Evolutionary conservation across 2,797 vertebrate genomes (phyloP), one percentile per base, ranked within the genome.

Genomic region (Anguilla pacifica): DNA sequence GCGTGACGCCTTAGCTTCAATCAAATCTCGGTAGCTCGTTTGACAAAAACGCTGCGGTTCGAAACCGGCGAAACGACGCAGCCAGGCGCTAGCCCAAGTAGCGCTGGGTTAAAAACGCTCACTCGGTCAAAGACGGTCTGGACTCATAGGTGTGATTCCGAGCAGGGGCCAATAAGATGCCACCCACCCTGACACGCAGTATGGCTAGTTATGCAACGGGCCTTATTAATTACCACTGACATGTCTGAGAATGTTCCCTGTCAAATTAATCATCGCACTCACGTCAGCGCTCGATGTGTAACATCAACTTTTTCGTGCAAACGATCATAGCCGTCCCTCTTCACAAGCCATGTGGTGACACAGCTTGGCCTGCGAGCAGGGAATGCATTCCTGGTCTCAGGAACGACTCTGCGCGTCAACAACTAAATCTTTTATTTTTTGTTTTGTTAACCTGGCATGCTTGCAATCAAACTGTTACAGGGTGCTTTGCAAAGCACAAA

Each of bases 171-270:
- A 53, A 35, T 59, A 43, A 31, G 83, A 70, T 85, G 90, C 90
- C 89, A 89, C 91, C 91, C 86, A 89, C 88, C 57, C 90, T 90
- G 90, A 90, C 91, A 91, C 92, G 89, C 90, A 90, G 90, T 92
- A 93, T 92, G 96, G 95, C 94, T 94, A 94, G 94, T 96, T 96
- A 96, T 95, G 95, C 94, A 97, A 96, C 93, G 93, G 95, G 95
- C 95, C 95, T 95, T 94, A 95, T 94, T 96, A 96, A 96, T 96
- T 96, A 96, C 95, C 95, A 95, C 94, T 95, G 96, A 96, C 96
- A 96, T 95, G 95, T 95, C 94, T 59, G 94, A 96, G 95, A 96
- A 95, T 95, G 95, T 96, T 96, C 94, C 94, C 94, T 93, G 95
- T 92, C 94, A 96, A 96, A 96, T 96, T 94, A 96, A 96, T 96